Evolutionary conservation across 1,140 invertebrate species (phyloP).

Genomic region (Oreohelix idahoensis): DNA sequence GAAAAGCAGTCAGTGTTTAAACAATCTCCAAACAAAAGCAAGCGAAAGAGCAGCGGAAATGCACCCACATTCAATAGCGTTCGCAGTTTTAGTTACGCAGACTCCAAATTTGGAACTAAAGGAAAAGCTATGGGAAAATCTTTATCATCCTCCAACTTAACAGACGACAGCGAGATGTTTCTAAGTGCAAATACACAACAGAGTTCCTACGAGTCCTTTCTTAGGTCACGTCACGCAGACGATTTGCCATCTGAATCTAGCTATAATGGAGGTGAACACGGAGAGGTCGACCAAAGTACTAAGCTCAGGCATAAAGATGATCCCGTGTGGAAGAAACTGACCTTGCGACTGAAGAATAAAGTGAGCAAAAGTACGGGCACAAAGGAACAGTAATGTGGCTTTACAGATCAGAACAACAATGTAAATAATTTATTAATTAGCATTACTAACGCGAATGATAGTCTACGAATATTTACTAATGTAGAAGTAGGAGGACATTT

Average conservation of each 20-base stretch:
- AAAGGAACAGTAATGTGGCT: slow-evolving; percentile 12
- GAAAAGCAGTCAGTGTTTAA: slow-evolving; percentile 26
- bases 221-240: slow-evolving; percentile 36
- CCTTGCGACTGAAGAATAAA: slow-evolving; percentile 1
- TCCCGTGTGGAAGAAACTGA: slow-evolving; percentile 43
- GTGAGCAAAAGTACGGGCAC: not conserved
- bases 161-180: slow-evolving; percentile 32
- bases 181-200: slow-evolving; percentile 17
- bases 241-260: not conserved
- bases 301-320: not conserved
- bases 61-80: slow-evolving; percentile 23
- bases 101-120: slow-evolving; percentile 45
- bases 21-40: not conserved
- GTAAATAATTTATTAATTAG: too few species aligned
- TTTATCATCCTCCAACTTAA: not conserved
- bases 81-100: slow-evolving; percentile 46
- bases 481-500: too few species aligned
- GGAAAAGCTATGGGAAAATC: not conserved
- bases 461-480: too few species aligned
- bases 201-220: slow-evolving; percentile 43
- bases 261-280: not conserved
- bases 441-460: too few species aligned
- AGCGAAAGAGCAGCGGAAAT: slow-evolving; percentile 9
- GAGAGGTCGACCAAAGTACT: not conserved
- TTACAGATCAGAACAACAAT: too few species aligned